Evolutionary conservation across 2,797 vertebrate genomes (phyloP).

Genomic region (Taeniopygia guttata): DNA sequence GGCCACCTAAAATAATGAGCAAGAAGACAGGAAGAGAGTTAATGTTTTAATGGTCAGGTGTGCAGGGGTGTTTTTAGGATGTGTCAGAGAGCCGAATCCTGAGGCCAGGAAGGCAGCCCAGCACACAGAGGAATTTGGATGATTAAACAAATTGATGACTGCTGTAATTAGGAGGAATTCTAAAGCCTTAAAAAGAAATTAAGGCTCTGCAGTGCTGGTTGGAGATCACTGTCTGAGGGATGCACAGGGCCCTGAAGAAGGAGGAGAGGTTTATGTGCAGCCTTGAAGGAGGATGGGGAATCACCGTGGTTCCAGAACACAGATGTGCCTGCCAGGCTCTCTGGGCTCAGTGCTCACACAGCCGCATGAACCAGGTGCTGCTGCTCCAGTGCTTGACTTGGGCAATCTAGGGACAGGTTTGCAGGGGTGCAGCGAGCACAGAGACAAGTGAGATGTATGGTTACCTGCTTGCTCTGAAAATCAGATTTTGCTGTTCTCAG

Average conservation of each 20-base stretch:
- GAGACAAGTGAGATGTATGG: background rate
- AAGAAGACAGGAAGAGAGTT: background rate
- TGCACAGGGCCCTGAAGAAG: background rate
- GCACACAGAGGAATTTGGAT: background rate
- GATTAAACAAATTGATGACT: background rate
- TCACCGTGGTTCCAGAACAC: background rate
- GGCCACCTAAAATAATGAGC: background rate
- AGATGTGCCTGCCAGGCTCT: rapidly evolving
- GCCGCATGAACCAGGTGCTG: rapidly evolving
- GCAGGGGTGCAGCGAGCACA: background rate
- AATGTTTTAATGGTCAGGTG: background rate
- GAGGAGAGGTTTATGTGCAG: background rate
- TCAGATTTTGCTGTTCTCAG: background rate
- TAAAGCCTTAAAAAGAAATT: background rate
- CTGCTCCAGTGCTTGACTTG: background rate
- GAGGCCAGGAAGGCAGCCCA: background rate
- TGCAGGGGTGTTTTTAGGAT: background rate
- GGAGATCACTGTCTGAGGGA: background rate
- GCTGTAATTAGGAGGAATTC: background rate
- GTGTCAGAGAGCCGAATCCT: background rate
- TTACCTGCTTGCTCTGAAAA: background rate
- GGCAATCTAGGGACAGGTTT: background rate
- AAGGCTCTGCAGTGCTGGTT: background rate
- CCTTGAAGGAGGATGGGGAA: background rate
- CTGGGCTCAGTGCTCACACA: background rate